Evolutionary conservation across 1,140 invertebrate genomes (phyloP).

Genomic region (Orius laevigatus): DNA sequence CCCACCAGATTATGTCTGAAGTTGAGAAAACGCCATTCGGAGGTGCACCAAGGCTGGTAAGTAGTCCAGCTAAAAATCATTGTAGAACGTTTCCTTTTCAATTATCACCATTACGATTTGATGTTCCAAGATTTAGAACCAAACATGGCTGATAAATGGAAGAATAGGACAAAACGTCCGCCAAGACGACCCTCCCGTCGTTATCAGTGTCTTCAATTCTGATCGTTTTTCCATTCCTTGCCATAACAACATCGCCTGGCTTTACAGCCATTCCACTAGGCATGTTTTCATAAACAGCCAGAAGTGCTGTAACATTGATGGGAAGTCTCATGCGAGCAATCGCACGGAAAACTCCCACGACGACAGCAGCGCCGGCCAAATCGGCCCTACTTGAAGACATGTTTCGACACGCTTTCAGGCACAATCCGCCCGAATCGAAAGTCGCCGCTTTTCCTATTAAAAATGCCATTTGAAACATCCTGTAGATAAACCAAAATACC

Average conservation of each 20-base stretch:
- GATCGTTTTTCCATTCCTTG: slow-evolving; percentile 70
- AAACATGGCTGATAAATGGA: slow-evolving; percentile 44
- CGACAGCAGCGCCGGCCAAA: slow-evolving; percentile 64
- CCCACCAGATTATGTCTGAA: slow-evolving; percentile 29
- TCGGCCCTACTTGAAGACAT: slow-evolving; percentile 65
- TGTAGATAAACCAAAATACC: slow-evolving; percentile 15
- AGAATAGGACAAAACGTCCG: slow-evolving; percentile 72
- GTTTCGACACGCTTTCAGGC: slow-evolving; percentile 48
- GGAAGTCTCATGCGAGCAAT: slow-evolving; percentile 49
- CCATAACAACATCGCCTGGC: slow-evolving; percentile 67
- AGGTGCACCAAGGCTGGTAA: slow-evolving; percentile 34
- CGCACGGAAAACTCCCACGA: slow-evolving; percentile 49
- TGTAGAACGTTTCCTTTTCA: no score
- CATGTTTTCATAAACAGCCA: slow-evolving; percentile 79
- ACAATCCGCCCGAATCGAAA: slow-evolving; percentile 77
- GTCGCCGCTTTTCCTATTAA: slow-evolving; percentile 59
- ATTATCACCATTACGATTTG: no score
- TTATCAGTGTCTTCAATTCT: slow-evolving; percentile 79
- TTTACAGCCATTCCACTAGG: slow-evolving; percentile 64
- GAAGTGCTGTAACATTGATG: slow-evolving; percentile 48
- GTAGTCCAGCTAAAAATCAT: slow-evolving; percentile 20
- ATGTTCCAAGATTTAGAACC: slow-evolving; percentile 58
- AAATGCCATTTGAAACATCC: no score
- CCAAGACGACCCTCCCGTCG: slow-evolving; percentile 71
- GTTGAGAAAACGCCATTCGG: slow-evolving; percentile 40